Evolutionary conservation across 30 jellyfish, hydroid and myxozoan genomes (phyloP), one percentile per base, ranked within the genome.

Genomic region (Mastigias papua): DNA sequence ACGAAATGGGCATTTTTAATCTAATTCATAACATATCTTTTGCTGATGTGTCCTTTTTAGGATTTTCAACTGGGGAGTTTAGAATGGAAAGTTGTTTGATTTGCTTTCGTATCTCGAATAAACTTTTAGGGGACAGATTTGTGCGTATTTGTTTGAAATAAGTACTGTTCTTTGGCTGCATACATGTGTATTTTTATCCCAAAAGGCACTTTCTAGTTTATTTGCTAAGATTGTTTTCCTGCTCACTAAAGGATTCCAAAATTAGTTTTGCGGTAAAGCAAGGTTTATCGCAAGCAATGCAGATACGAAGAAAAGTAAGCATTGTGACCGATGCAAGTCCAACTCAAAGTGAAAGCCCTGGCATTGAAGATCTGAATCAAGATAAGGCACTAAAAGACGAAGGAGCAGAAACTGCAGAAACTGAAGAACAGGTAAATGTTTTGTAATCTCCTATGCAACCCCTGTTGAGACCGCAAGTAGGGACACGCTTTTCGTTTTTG

Each of bases 201-300:
- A 42, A 42, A 9, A 63, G 22, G 75, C 35, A 30, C 13, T 42
- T 42, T 42, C 54, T 4, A 42, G 13, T 42, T 8, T 42, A 15
- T 4, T 42, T 42, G 54, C 54, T 4, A 42, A 42, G 13, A 4
- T 42, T 42, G 54, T 42, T 42, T 42, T 42, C 7, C 7, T 42
- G 13, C 54, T 42, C 54, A 4, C 30, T 81, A 57, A 21, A 94
- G 99, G 99, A 95, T 31, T 73, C 90, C 31, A 76, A 88, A 28
- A 84, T 95, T 28, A 79, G 98, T 63, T 95, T 95, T 75, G 99
- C 99, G 8, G 94, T 97, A 37, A 95, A 95, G 73, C 94, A 79
- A 64, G 99, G 99, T 7, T 88, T 95, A 9, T 73, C 96, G 35
- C 96, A 95, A 31, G 97, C 97, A 23, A 64, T 95, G 78, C 98